phyloP scores from a whole-genome alignment of 2,113 vertebrate genomes.

The Podilymbus podiceps region DNA sequence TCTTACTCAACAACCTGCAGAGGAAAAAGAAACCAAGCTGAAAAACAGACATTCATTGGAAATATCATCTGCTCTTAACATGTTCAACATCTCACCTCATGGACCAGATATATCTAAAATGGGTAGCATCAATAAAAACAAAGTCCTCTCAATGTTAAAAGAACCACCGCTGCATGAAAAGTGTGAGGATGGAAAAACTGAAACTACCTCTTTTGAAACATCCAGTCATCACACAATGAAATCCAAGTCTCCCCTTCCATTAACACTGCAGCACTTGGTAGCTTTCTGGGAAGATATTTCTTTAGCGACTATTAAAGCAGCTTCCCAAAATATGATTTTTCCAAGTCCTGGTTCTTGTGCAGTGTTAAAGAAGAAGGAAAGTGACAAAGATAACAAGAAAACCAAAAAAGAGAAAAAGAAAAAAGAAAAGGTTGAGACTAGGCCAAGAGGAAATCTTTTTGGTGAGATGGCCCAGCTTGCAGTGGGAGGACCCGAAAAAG shows the following conservation, averaged over 20 bases:
- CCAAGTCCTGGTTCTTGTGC: slow-evolving; percentile 97
- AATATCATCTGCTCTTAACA: slow-evolving; percentile 97
- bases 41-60: slow-evolving; percentile 98
- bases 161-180: slow-evolving; percentile 95
- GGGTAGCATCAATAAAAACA: slow-evolving; percentile 99
- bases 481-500: slow-evolving; percentile 96
- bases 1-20: slow-evolving; percentile 85
- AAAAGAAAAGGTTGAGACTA: slow-evolving; percentile 92
- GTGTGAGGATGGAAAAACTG: slow-evolving; percentile 91
- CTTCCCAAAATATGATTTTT: slow-evolving; percentile 99
- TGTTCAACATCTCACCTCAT: slow-evolving; percentile 96
- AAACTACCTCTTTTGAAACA: slow-evolving; percentile 83
- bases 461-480: slow-evolving; percentile 98
- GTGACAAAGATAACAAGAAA: slow-evolving; percentile 93
- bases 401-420: slow-evolving; percentile 98
- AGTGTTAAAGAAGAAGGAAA: slow-evolving; percentile 95
- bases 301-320: slow-evolving; percentile 96
- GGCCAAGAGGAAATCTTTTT: slow-evolving; percentile 95
- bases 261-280: slow-evolving; percentile 95
- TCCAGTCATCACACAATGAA: slow-evolving; percentile 82
- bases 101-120: slow-evolving; percentile 99
- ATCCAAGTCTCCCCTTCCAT: slow-evolving; percentile 89
- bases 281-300: slow-evolving; percentile 99
- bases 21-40: slow-evolving; percentile 94
- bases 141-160: slow-evolving; percentile 97